Evolutionary conservation across 2,888 invertebrate genomes (phyloP).

Genomic region (Tachina fera): DNA sequence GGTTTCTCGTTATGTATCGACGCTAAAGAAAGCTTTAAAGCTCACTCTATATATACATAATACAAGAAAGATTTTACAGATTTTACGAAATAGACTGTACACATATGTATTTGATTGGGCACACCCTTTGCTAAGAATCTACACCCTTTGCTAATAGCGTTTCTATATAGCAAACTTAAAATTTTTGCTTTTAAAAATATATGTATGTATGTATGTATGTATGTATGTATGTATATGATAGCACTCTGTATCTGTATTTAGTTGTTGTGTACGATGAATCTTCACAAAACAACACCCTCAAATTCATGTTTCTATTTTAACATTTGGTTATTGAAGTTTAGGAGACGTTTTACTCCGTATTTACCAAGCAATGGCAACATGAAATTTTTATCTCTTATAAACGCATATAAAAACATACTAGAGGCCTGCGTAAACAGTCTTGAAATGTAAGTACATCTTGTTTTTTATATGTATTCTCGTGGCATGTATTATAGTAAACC

Average conservation of each 20-base stretch:
- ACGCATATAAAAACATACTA: no score
- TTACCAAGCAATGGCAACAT: not conserved
- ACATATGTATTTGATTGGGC: not conserved
- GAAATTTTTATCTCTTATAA: not conserved
- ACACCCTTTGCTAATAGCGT: not conserved
- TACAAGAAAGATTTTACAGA: no score
- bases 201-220: no score
- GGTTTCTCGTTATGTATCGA: no score
- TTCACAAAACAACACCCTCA: constrained; percentile 33
- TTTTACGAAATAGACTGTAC: not conserved
- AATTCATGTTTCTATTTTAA: not conserved
- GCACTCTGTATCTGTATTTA: not conserved
- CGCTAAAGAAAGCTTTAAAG: not conserved
- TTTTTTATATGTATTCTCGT: no score
- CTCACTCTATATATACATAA: not conserved
- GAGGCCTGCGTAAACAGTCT: no score
- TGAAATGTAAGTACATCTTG: no score
- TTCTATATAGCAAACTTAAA: not conserved
- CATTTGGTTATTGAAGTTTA: not conserved
- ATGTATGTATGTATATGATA: not conserved
- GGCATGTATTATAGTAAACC: no score
- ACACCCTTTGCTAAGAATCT: not conserved
- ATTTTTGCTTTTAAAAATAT: not conserved
- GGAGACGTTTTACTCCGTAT: not conserved
- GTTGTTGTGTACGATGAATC: constrained; percentile 12